Percentiles rank a stretch among this genome's conserved stretches.
These are phyloP conservation scores for Rhyacophila evoluta DNA, from an alignment of 2,888 invertebrate genomes.

Conservation along the genomic window DNA sequence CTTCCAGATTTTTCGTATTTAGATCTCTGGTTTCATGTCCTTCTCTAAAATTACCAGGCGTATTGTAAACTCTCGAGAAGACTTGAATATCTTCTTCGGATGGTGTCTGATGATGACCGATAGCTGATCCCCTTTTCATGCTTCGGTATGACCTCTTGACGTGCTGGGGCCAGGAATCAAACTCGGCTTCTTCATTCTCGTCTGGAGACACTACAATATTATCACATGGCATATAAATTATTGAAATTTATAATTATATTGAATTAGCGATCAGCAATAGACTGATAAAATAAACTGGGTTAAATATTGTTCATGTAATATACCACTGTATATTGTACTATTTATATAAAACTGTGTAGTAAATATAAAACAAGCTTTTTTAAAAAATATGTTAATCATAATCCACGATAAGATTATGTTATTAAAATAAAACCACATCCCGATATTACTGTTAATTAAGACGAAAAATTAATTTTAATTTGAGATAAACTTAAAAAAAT, in stretches of 20 bases:
- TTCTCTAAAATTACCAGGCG: constrained; percentile 59
- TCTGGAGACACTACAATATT: constrained; percentile 40
- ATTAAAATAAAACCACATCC: not conserved
- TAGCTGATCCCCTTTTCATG: constrained; percentile 37
- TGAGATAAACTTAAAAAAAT: not conserved
- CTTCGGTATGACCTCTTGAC: constrained; percentile 34
- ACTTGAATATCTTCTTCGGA: constrained; percentile 38
- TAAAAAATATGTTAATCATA: no score
- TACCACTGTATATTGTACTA: no score
- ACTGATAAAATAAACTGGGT: no score
- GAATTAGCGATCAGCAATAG: no score
- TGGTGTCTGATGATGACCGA: not conserved
- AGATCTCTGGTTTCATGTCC: constrained; percentile 59
- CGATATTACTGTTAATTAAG: not conserved
- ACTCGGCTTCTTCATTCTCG: constrained; percentile 27
- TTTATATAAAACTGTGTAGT: no score
- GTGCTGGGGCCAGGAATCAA: constrained; percentile 40
- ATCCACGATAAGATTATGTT: no score
- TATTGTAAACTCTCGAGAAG: constrained; percentile 59
- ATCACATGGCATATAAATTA: no score
- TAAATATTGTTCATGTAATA: no score
- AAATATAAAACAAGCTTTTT: no score
- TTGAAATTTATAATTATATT: no score
- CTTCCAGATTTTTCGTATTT: constrained; percentile 30
- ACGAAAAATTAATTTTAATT: not conserved